Percentiles rank a stretch among this genome's conserved stretches.
phyloP scores from a whole-genome alignment of 1,140 invertebrate genomes.

The Bathynomus jamesi region DNA sequence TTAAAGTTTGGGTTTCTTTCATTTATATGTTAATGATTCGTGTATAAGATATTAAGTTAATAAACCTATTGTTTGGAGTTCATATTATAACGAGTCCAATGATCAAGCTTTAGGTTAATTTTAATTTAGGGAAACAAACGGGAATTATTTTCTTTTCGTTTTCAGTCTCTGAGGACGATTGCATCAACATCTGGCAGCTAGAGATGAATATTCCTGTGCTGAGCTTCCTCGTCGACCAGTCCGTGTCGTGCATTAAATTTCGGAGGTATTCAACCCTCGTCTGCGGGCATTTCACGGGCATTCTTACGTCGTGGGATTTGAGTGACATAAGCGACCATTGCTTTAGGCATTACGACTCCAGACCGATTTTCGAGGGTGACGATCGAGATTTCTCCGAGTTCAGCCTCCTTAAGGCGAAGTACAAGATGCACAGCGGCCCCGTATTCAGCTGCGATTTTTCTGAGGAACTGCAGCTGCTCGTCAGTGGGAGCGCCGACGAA shows the following conservation, averaged over 20 bases:
- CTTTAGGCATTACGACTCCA: neutral
- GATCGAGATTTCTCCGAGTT: neutral
- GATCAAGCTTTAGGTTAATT: too few species aligned
- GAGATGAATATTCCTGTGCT: slow-evolving; percentile 26
- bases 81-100: too few species aligned
- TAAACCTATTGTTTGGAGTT: too few species aligned
- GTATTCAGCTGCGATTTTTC: slow-evolving; percentile 46
- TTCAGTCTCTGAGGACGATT: slow-evolving; percentile 38
- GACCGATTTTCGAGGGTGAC: neutral
- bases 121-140: too few species aligned
- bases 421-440: slow-evolving; percentile 44
- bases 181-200: slow-evolving; percentile 38
- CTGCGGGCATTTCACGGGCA: slow-evolving; percentile 38
- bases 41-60: too few species aligned
- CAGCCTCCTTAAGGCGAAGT: slow-evolving; percentile 36
- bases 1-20: too few species aligned
- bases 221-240: slow-evolving; percentile 31
- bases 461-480: slow-evolving; percentile 43
- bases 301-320: slow-evolving; percentile 36
- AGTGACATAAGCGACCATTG: slow-evolving; percentile 4
- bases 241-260: slow-evolving; percentile 39
- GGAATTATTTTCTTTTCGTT: neutral
- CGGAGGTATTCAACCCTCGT: slow-evolving; percentile 30
- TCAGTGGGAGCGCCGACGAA: slow-evolving; percentile 46
- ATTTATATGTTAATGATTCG: too few species aligned